phyloP scores from a whole-genome alignment of 2,113 vertebrate genomes.

The Macaca nemestrina region DNA sequence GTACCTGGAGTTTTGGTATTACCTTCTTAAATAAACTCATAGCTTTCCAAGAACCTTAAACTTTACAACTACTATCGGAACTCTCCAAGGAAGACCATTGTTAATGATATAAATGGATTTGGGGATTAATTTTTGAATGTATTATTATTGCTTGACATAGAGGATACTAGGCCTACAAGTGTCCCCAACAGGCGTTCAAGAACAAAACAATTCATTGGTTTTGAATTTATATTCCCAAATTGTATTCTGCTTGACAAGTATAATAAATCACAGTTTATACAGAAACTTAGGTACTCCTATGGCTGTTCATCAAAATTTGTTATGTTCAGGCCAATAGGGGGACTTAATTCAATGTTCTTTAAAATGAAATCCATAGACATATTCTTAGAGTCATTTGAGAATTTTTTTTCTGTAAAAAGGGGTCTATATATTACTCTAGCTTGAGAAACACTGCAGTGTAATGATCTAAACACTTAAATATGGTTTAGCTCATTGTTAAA shows the following conservation, averaged over 20 bases:
- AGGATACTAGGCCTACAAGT: not conserved
- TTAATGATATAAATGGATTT: not conserved
- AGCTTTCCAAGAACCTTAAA: not conserved
- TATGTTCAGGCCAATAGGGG: not conserved
- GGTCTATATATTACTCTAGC: not conserved
- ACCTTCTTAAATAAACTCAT: not conserved
- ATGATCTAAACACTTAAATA: not conserved
- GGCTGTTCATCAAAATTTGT: constrained; percentile 12
- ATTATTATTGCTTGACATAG: not conserved
- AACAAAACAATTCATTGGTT: not conserved
- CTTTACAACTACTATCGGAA: not conserved
- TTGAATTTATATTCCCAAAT: constrained; percentile 14
- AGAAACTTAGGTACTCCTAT: not conserved
- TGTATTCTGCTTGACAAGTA: constrained; percentile 10
- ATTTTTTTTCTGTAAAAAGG: not conserved
- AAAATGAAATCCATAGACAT: constrained; percentile 27
- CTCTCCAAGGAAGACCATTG: not conserved
- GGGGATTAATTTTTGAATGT: not conserved
- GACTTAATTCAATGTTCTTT: not conserved
- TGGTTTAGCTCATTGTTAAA: constrained; percentile 27
- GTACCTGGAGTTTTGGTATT: not conserved
- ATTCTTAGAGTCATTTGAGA: constrained; percentile 26
- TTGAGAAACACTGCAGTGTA: constrained; percentile 28
- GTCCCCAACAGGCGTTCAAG: not conserved
- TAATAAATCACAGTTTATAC: constrained; percentile 29